Base-by-base conservation (phyloP, 2,888 invertebrate genomes). In the Leptopilina myrica region DNA sequence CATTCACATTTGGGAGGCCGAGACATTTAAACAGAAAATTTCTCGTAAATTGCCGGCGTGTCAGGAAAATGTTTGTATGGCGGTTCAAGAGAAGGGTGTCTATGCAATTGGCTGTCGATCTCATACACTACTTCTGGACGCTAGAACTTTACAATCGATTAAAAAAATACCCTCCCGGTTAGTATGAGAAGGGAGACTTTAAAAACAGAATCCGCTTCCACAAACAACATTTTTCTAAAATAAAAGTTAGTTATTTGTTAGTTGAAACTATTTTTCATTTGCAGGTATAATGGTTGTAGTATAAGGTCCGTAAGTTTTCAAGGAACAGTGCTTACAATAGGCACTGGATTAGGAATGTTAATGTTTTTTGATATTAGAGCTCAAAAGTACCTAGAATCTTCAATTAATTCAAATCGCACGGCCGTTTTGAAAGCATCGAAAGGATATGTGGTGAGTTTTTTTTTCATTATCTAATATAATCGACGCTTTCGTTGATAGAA, bases 21-120 rank as follows among this genome's bases (percentile, higher is more conserved):
- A 97, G 92, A 95, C 95, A 12, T 98, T 98, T 92, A 95, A 95
- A 81, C 98, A 98, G 91, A 97, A 96, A 89, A 94, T 97, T 86
- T 97, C 97, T 7, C 93, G 96, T 78, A 97, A 97, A 92, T 93
- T 98, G 88, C 97, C 97, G 0, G 97, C 97, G 80, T 96, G 96
- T 82, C 96, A 97, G 92, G 98, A 98, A 92, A 98, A 98, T 90
- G 98, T 98, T 56, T 98, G 98, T 89, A 94, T 98, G 88, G 96
- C 98, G 53, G 97, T 95, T 0, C 96, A 98, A 92, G 96, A 96
- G 80, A 95, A 95, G 88, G 97, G 97, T 33, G 93, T 98, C 65
- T 98, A 98, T 92, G 98, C 98, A 1, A 96, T 98, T 67, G 99
- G 98, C 0, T 98, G 98, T 89, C 96, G 97, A 85, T 98, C 98